Evolutionary conservation across 2,797 vertebrate species (phyloP), one percentile per base, ranked within the genome.

Genomic region (Neosilurus mollespiculum): DNA sequence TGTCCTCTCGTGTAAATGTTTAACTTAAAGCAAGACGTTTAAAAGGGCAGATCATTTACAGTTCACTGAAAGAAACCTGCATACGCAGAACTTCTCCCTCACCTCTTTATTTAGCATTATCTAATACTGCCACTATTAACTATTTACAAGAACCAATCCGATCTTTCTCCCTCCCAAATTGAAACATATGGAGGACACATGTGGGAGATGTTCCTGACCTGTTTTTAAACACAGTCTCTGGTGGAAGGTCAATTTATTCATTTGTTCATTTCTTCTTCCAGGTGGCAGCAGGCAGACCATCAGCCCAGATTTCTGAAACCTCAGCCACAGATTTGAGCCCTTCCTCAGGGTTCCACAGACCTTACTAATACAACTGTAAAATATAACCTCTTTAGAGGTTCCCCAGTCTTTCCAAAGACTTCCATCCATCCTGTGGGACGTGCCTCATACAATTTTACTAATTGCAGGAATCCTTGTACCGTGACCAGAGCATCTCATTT

Each of bases 61-160:
- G 56, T 51, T 69, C 56, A 62, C 82, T 53, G 56, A 53, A 43
- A 62, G 62, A 83, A 75, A 56, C 65, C 65, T 10, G 34, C 64
- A 80, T 37, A 8, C 24, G 26, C 65, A 58, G 14, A 20, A 37
- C 65, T 56, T 58, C 53, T 62, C 14, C 58, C 51, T 62, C 67
- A 62, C 67, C 80, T 62, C 80, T 37, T 72, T 81, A 81, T 72
- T 81, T 72, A 30, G n/a, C 62, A 54, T 66, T 30, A 79, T 79
- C 62, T 34, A 79, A 54, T 22, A 53, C 43, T 43, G 37, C 34
- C 12, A 43, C 75, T 4, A 56, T 73, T 56, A 56, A 56, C 75
- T 61, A 65, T 79, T 66, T 53, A 79, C 49, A 1, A 79, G 77
- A 65, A 20, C 16, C 16, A 20, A 53, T 66, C 61, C 15, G 1